A percentile compares a stretch with the other conserved stretches of the same genome.
These are phyloP conservation scores for Leucoraja ocellata DNA, from an alignment of 2,797 vertebrate genomes.

Conservation along the genomic window DNA sequence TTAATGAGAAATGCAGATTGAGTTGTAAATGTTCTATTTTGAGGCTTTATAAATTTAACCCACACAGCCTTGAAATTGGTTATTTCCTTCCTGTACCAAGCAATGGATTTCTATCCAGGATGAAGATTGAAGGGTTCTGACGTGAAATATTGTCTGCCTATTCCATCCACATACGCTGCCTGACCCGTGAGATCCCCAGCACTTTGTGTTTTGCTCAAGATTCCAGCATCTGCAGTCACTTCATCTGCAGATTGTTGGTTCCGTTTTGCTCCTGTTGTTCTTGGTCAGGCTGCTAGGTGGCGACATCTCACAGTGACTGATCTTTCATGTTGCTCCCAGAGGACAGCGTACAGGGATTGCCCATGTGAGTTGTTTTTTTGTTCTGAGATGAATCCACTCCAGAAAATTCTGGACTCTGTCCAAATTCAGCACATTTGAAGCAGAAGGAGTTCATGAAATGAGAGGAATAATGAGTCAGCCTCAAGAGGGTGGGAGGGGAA, in stretches of 20 bases:
- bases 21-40: background rate
- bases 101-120: background rate
- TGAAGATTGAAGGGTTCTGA: too few relatives aligned
- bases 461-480: slow-evolving; percentile 20
- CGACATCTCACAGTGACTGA: background rate
- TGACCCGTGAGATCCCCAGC: too few relatives aligned
- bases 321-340: too few relatives aligned
- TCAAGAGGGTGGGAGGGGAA: background rate
- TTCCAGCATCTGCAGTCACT: too few relatives aligned
- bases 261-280: background rate
- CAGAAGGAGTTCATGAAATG: background rate
- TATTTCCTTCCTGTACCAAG: background rate
- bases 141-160: too few relatives aligned
- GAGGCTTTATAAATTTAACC: background rate
- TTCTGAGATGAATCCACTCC: background rate
- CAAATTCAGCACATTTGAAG: background rate
- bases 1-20: background rate
- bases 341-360: too few relatives aligned
- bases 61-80: background rate
- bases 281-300: background rate
- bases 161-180: too few relatives aligned
- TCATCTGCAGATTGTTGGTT: too few relatives aligned
- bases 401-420: background rate
- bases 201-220: too few relatives aligned
- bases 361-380: background rate